These are phyloP conservation scores for Rhopalosiphum maidis DNA, from an alignment of 1,140 invertebrate genomes.

Conservation along the genomic window DNA sequence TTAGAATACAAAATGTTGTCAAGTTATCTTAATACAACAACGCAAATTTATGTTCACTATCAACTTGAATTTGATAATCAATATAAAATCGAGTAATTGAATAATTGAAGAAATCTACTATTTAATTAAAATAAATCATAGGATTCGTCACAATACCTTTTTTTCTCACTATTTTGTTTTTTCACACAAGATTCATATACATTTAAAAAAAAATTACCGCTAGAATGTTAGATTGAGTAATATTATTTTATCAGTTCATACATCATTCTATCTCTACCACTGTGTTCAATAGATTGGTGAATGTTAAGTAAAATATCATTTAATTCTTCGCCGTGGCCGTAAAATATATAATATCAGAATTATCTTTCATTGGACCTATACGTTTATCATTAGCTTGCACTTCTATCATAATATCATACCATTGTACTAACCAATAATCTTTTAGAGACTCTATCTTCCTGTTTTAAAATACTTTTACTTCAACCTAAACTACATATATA, in stretches of 20 bases:
- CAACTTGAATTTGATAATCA: neutral
- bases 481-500: too few species aligned
- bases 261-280: neutral
- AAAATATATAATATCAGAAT: neutral
- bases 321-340: too few species aligned
- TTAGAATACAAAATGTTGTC: neutral
- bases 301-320: too few species aligned
- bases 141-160: neutral
- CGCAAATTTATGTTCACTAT: constrained; percentile 17
- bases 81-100: too few species aligned
- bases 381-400: neutral
- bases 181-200: neutral
- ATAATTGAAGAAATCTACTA: too few species aligned
- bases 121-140: too few species aligned
- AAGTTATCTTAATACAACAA: neutral
- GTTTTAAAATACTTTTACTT: too few species aligned
- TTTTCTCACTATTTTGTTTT: neutral
- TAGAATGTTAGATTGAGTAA: neutral
- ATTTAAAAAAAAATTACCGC: too few species aligned
- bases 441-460: too few species aligned
- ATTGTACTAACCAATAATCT: too few species aligned
- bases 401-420: neutral
- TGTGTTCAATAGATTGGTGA: neutral
- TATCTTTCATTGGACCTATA: neutral
- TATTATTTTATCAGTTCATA: neutral